phyloP scores from a whole-genome alignment of 2,888 invertebrate genomes.

The Cepaea hortensis region DNA sequence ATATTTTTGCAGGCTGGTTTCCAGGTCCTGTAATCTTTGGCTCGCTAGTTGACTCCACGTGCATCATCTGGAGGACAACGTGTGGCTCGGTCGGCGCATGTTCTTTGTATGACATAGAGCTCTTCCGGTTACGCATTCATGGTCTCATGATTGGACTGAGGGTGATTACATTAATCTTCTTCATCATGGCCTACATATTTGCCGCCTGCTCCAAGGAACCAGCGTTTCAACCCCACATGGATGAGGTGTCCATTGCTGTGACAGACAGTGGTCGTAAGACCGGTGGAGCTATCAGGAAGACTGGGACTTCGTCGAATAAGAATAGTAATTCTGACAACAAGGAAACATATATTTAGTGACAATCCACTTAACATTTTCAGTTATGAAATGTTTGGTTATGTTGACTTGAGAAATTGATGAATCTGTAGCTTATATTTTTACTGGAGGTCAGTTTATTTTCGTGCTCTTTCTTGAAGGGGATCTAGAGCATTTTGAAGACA shows the following conservation, averaged over 20 bases:
- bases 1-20: conserved; percentile 58
- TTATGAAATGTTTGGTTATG: too few relatives aligned
- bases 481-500: too few relatives aligned
- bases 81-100: conserved; percentile 60
- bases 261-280: too few relatives aligned
- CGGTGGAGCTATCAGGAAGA: too few relatives aligned
- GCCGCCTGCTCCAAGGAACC: conserved; percentile 15
- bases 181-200: not conserved
- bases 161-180: not conserved
- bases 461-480: too few relatives aligned
- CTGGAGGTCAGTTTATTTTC: too few relatives aligned
- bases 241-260: not conserved
- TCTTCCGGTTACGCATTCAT: conserved; percentile 52
- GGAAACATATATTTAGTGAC: too few relatives aligned
- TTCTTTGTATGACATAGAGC: conserved; percentile 59
- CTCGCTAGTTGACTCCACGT: conserved; percentile 59
- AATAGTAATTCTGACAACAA: too few relatives aligned
- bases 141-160: conserved; percentile 11
- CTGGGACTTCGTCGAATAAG: too few relatives aligned
- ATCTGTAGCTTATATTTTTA: too few relatives aligned
- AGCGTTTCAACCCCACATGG: conserved; percentile 31
- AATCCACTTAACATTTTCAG: too few relatives aligned
- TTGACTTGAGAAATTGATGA: too few relatives aligned
- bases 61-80: conserved; percentile 60
- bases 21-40: conserved; percentile 63